Conservation (phyloP, 1,140 invertebrate species). For the Orius insidiosus region DNA sequence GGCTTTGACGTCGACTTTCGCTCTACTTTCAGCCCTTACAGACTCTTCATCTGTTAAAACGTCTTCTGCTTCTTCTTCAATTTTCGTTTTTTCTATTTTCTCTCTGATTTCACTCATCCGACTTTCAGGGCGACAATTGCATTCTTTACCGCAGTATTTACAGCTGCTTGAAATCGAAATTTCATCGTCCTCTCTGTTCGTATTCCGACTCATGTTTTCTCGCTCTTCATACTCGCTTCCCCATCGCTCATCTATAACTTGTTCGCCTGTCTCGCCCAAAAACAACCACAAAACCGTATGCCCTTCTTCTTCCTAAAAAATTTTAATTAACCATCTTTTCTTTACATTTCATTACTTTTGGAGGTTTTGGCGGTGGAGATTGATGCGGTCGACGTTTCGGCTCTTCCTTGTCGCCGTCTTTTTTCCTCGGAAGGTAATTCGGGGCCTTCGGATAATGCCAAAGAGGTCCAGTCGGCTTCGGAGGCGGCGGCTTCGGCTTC, state of each 20-base stretch:
- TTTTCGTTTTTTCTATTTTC: not conserved
- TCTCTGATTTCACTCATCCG: not conserved
- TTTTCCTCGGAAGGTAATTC: constrained; percentile 7
- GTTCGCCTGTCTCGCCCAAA: constrained; percentile 9
- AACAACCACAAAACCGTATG: constrained; percentile 15
- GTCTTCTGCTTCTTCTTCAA: not conserved
- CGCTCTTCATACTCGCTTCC: constrained; percentile 12
- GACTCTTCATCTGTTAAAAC: not conserved
- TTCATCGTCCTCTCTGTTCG: constrained; percentile 9
- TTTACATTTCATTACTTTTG: not conserved
- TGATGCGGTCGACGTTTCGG: constrained; percentile 3
- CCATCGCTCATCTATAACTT: constrained; percentile 14
- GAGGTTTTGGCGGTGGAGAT: too few relatives aligned
- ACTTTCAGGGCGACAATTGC: not conserved
- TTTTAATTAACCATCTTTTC: too few relatives aligned
- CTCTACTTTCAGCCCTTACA: too few relatives aligned
- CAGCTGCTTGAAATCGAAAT: constrained; percentile 1
- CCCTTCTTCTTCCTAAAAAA: not conserved
- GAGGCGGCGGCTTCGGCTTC: constrained; percentile 16
- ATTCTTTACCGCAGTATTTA: not conserved
- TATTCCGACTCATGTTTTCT: constrained; percentile 12
- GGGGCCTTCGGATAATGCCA: constrained; percentile 12
- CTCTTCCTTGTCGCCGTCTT: not conserved
- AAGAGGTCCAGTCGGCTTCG: constrained; percentile 10
- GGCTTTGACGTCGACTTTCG: too few relatives aligned